Evolutionary conservation across 2,888 invertebrate genomes (phyloP), one percentile per base, ranked within the genome.

Genomic region (Philonicus albiceps): DNA sequence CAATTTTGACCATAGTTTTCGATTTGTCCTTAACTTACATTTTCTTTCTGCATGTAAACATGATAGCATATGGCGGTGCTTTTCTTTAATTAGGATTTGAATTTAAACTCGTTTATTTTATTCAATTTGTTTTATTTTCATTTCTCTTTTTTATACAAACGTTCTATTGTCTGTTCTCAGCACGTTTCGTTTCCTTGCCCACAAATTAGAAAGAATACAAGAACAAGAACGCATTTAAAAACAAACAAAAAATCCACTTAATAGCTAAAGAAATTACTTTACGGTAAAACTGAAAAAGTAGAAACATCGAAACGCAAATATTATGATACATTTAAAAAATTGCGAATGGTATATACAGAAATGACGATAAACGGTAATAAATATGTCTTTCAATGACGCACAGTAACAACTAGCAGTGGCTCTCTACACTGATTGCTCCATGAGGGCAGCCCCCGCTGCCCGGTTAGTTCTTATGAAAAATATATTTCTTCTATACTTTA

Each of bases 321-420:
- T 81, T 43, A 81, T 55, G 43, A 55, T 81, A 81, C 55, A 81
- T 37, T 55, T 19, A 81, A 55, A 81, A 81, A 64, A 31, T 49
- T 53, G 55, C 31, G 64, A 81, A 55, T 81, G 53, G 31, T 81
- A 81, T 81, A 55, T 81, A 81, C 81, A 81, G 8, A 55, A 34
- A 64, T 81, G 64, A 81, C 81, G 19, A 55, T 81, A 55, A 81
- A 55, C 64, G 75, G 86, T 83, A 87, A 87, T 87, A 87, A 87
- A 87, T 87, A 87, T 87, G 81, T 81, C 81, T 81, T 81, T 81
- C 19, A 81, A 31, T 81, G 81, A 55, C 34, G 22, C 16, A 55
- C 34, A 34, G 81, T 81, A 81, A 81, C 34, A 81, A 81, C 81
- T 81, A 64, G 27, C 49, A 53, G 81, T 64, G 30, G 34, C 34